A percentile compares a stretch with the other conserved stretches of the same genome.
These are phyloP conservation scores for Podabrus alpinus DNA, from an alignment of 2,888 invertebrate genomes.

Conservation along the genomic window DNA sequence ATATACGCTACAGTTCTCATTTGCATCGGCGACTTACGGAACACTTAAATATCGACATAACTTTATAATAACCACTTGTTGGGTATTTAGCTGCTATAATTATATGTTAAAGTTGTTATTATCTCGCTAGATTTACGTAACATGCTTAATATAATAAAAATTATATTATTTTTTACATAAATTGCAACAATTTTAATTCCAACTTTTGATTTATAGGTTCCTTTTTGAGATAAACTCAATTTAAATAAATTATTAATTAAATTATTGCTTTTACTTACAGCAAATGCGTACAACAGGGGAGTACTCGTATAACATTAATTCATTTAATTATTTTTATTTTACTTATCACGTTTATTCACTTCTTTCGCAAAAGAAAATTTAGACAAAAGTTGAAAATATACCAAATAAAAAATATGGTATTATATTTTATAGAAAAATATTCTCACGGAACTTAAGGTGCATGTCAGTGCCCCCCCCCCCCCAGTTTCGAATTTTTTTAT, in stretches of 20 bases:
- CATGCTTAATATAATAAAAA: constrained; percentile 8
- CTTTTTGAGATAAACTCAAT: not conserved
- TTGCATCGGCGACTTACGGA: constrained; percentile 13
- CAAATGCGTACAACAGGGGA: no score
- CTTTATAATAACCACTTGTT: constrained; percentile 19
- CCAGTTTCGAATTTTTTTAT: no score
- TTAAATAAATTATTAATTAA: not conserved
- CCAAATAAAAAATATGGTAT: no score
- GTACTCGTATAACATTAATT: not conserved
- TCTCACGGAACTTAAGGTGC: no score
- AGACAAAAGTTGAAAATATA: no score
- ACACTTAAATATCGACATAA: constrained; percentile 18
- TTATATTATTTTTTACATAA: constrained; percentile 9
- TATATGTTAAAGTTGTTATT: constrained; percentile 12
- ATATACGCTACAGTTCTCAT: constrained; percentile 18
- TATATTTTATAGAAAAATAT: no score
- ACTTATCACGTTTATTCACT: not conserved
- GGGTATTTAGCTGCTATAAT: constrained; percentile 15
- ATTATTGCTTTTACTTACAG: not conserved
- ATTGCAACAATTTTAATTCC: not conserved
- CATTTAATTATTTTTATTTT: not conserved
- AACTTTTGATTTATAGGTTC: not conserved
- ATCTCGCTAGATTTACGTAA: constrained; percentile 14
- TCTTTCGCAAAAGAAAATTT: no score
- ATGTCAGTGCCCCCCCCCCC: no score